A percentile compares a stretch with the other conserved stretches of the same genome.
These are phyloP conservation scores for Calephelis nemesis DNA, from an alignment of 1,140 invertebrate genomes.

Conservation along the genomic window DNA sequence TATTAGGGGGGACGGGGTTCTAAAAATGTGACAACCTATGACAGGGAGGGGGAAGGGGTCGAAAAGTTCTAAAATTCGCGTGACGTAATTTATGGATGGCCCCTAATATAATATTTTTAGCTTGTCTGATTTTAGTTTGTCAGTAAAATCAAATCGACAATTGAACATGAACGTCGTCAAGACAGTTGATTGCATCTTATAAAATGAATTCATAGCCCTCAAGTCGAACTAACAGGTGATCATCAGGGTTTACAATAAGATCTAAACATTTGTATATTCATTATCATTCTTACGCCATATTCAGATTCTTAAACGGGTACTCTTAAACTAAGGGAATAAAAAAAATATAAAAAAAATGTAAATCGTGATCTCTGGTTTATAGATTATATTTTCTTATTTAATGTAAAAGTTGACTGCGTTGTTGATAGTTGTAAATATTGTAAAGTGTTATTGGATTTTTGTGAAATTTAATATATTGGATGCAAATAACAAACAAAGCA, in stretches of 20 bases:
- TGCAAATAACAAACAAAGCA: neutral
- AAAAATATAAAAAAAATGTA: slow-evolving; percentile 14
- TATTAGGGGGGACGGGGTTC: no score
- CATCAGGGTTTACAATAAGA: slow-evolving; percentile 16
- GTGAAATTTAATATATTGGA: slow-evolving; percentile 23
- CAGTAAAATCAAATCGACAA: no score
- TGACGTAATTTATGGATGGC: no score
- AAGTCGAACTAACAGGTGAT: slow-evolving; percentile 12
- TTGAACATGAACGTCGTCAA: no score
- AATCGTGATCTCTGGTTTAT: slow-evolving; percentile 65
- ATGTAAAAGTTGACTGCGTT: slow-evolving; percentile 54
- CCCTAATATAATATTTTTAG: no score
- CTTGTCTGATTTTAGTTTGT: no score
- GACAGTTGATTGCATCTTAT: no score
- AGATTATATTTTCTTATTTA: slow-evolving; percentile 72
- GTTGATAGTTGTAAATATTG: slow-evolving; percentile 64
- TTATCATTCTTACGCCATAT: neutral
- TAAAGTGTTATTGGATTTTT: slow-evolving; percentile 59
- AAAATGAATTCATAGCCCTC: no score
- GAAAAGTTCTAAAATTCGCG: no score
- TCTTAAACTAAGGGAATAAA: slow-evolving; percentile 26
- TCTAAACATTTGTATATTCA: slow-evolving; percentile 10
- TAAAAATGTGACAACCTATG: no score
- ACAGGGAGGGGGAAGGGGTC: no score
- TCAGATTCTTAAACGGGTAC: slow-evolving; percentile 37